phyloP scores from a whole-genome alignment of 1,140 invertebrate species.

The Drosophila aff. region DNA sequence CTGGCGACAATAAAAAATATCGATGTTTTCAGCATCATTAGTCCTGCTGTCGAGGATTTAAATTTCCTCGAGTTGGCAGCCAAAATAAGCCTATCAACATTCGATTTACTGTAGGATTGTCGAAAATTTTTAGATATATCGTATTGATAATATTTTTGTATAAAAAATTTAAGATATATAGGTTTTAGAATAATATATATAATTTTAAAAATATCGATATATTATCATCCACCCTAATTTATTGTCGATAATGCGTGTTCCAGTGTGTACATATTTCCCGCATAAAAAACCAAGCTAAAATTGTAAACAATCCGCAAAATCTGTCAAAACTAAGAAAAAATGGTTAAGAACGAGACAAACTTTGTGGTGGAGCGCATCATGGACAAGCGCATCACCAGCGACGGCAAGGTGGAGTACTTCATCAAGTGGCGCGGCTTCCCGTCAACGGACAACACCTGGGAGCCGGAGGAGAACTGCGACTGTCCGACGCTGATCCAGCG shows the following conservation, averaged over 20 bases:
- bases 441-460: conserved; percentile 93
- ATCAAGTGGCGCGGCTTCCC: conserved; percentile 84
- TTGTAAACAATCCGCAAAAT: conserved; percentile 16
- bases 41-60: too few relatives aligned
- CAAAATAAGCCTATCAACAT: neutral
- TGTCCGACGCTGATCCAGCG: conserved; percentile 96
- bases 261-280: conserved; percentile 11
- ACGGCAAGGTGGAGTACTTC: conserved; percentile 85
- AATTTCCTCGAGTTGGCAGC: too few relatives aligned
- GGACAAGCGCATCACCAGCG: conserved; percentile 83
- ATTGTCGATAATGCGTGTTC: neutral
- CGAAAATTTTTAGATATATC: too few relatives aligned
- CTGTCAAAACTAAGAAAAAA: neutral
- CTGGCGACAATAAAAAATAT: too few relatives aligned
- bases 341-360: conserved; percentile 76
- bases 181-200: too few relatives aligned
- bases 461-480: conserved; percentile 95
- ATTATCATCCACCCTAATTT: too few relatives aligned
- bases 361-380: conserved; percentile 85
- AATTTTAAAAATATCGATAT: too few relatives aligned
- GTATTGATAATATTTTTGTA: too few relatives aligned
- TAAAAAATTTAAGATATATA: too few relatives aligned
- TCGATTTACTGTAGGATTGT: too few relatives aligned
- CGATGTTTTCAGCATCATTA: too few relatives aligned
- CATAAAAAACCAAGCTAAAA: conserved; percentile 9